A percentile compares a stretch with the other conserved stretches of the same genome.
phyloP scores from a whole-genome alignment of 2,113 vertebrate genomes.

The Hoplias malabaricus region DNA sequence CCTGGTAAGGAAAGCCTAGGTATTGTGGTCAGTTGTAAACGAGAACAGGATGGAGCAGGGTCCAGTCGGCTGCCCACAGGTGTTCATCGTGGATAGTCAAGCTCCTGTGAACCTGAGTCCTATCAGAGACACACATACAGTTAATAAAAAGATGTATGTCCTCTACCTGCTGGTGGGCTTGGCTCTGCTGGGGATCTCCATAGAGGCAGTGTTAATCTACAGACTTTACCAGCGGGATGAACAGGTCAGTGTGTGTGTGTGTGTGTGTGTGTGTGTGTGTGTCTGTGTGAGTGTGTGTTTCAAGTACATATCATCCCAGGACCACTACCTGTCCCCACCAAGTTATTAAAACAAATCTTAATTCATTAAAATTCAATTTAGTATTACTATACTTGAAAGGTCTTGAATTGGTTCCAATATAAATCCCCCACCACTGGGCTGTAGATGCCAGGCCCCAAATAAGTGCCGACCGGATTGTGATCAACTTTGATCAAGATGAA shows the following conservation, averaged over 20 bases:
- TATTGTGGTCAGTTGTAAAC: neutral
- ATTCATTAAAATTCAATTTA: no score
- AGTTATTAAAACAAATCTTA: no score
- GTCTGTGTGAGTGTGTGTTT: neutral
- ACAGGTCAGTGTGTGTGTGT: constrained; percentile 20
- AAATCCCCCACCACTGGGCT: no score
- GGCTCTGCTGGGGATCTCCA: constrained; percentile 25
- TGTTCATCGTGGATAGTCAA: constrained; percentile 45
- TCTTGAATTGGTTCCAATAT: no score
- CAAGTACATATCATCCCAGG: no score
- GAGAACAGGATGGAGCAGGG: neutral
- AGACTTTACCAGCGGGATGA: neutral
- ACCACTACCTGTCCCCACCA: no score
- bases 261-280: constrained; percentile 10
- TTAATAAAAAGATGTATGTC: neutral
- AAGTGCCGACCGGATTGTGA: no score
- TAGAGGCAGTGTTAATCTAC: constrained; percentile 24
- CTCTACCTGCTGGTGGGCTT: constrained; percentile 33
- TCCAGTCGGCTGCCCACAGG: constrained; percentile 1
- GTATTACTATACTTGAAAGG: no score
- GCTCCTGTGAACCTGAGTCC: neutral
- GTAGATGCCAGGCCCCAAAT: no score
- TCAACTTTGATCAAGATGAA: no score
- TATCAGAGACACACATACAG: neutral
- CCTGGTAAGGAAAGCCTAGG: neutral